Base-by-base conservation (phyloP, 1,140 invertebrate genomes). In the Pogonomyrmex californicus region DNA sequence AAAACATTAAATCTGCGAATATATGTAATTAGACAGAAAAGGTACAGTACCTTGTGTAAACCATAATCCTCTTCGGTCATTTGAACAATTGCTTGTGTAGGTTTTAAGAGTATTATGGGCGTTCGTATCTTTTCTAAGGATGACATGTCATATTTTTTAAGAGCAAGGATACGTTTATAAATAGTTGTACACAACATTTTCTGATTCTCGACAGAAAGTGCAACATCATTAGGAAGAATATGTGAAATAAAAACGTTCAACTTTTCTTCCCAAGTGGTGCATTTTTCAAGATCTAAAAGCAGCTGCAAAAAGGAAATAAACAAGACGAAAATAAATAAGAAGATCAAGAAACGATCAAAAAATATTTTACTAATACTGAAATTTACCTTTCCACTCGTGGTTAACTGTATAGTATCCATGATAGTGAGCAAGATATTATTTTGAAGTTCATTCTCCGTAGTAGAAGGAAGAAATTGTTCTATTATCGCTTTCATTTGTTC, bases 21-120 rank as follows among this genome's bases (percentile, higher is more conserved):
- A 12, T 54, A 79, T 23, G 1, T 49, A 4, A 71, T 23, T 17
- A 49, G 4, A 49, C 1, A 9, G 65, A 83, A 62, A 56, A 38
- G 86, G 9, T 33, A 71, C 76, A 36, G 88, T 93, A 95, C 93
- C 85, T 90, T 92, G 44, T 23, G 95, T 0, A 98, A 92, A 51
- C 96, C 96, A 92, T 97, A 98, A 91, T 97, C 97, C 49, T 97
- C 96, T 38, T 96, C 95, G 6, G 96, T 87, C 1, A 95, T 92
- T 44, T 96, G 90, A 1, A 96, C 68, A 1, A 95, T 94, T 12
- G 93, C 93, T 33, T 96, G 94, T 4, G 95, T 96, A 0, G 97
- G 97, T 87, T 97, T 96, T 4, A 98, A 93, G 10, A 98, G 94
- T 4, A 95, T 95, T 4, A 97, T 96, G 0, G 96, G 95, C 0